Evolutionary conservation across 2,888 invertebrate species (phyloP), one percentile per base, ranked within the genome.

Genomic region (Phalera bucephala): DNA sequence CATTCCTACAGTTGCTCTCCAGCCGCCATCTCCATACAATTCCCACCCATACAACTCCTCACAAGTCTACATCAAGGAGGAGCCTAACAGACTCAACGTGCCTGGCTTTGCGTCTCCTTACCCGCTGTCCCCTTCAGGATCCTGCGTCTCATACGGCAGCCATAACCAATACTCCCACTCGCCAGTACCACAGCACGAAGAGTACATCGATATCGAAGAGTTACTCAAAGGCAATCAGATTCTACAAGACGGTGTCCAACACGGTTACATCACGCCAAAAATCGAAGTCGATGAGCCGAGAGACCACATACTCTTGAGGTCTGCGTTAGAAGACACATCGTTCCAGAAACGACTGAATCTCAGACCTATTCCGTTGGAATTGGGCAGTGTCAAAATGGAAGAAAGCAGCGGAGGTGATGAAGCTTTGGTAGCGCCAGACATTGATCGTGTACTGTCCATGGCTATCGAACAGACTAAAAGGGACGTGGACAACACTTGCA

Each of bases 401-500:
- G 91, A 93, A 49, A 92, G 92, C 38, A 93, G 93, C 45, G 91
- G 90, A 38, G 90, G 88, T 9, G 89, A 88, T 35, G 91, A 91
- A 11, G 90, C 92, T 33, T 79, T 94, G 30, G 93, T 92, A 32
- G 92, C 94, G 32, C 95, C 94, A 58, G 94, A 94, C 62, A 95
- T 96, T 54, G 96, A 96, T 73, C 94, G 95, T 9, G 95, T 96
- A 20, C 91, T 96, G 33, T 95, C 94, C 44, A 91, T 96, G 84
- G 96, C 96, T 15, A 95, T 97, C 61, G 95, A 96, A 72, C 95
- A 97, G 76, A 93, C 96, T 53, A 94, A 94, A 64, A 93, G 95
- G 69, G 97, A 97, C 73, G 95, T 96, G 33, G 95, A 95, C 76
- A 94, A 92, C 70, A 95, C 96, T 6, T 97, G 96, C 83, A 93